Evolutionary conservation across 1,140 invertebrate genomes (phyloP).

Genomic region (Chymomyza costata): DNA sequence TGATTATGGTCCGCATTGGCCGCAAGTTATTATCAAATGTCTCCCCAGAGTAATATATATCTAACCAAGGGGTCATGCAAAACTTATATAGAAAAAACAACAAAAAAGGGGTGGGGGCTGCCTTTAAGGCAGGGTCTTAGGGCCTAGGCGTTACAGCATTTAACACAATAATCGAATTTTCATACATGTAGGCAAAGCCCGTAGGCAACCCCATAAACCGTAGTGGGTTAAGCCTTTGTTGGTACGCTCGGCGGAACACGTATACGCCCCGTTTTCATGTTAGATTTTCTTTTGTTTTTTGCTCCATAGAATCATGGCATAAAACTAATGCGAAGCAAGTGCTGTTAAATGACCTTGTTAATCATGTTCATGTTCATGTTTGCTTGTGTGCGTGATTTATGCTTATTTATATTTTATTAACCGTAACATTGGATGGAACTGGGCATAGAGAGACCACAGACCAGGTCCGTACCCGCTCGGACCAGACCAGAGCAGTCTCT

Average conservation of each 20-base stretch:
- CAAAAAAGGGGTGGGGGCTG: too few relatives aligned
- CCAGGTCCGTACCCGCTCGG: too few relatives aligned
- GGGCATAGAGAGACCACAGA: too few relatives aligned
- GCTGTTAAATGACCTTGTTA: slow-evolving; percentile 67
- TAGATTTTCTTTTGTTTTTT: not conserved
- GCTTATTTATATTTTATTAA: slow-evolving; percentile 73
- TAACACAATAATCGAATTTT: slow-evolving; percentile 69
- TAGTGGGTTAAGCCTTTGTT: slow-evolving; percentile 43
- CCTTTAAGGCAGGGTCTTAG: too few relatives aligned
- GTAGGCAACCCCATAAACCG: not conserved
- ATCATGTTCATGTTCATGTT: slow-evolving; percentile 56
- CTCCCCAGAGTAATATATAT: slow-evolving; percentile 68
- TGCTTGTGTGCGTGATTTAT: slow-evolving; percentile 67
- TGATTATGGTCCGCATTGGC: slow-evolving; percentile 63
- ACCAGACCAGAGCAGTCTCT: too few relatives aligned
- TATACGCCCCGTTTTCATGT: slow-evolving; percentile 26
- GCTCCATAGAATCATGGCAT: not conserved
- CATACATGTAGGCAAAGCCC: slow-evolving; percentile 6
- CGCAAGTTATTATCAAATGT: slow-evolving; percentile 73
- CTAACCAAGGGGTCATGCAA: slow-evolving; percentile 17
- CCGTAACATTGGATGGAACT: slow-evolving; percentile 8
- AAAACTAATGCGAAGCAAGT: slow-evolving; percentile 36
- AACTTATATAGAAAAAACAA: too few relatives aligned
- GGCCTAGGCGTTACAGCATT: slow-evolving; percentile 29
- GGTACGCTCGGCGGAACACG: slow-evolving; percentile 10